These are phyloP conservation scores for Equus quagga DNA, from an alignment of 2,113 vertebrate species.

Conservation along the genomic window DNA sequence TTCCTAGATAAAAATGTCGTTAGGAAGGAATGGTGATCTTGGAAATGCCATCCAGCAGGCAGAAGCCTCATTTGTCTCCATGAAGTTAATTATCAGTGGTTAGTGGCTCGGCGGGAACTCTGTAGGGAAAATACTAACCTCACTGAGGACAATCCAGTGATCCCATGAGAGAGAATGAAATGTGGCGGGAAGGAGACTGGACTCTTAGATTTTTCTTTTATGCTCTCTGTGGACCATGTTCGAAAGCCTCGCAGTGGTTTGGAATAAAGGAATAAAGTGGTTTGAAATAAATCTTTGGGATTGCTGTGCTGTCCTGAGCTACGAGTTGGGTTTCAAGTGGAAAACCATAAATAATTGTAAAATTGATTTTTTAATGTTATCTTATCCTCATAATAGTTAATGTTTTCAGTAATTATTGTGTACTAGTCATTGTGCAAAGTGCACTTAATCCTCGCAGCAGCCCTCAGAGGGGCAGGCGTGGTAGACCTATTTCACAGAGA, in stretches of 20 bases:
- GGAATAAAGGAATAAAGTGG: not conserved
- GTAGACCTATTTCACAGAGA: not conserved
- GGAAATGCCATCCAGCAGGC: not conserved
- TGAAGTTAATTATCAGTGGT: constrained; percentile 49
- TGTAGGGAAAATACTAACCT: not conserved
- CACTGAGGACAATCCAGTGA: not conserved
- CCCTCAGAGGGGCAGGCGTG: not conserved
- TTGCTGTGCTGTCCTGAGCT: not conserved
- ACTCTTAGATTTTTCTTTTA: not conserved
- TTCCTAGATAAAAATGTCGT: not conserved
- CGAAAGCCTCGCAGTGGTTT: not conserved
- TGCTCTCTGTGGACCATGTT: not conserved
- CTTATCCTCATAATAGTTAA: not conserved
- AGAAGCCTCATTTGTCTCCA: constrained; percentile 31
- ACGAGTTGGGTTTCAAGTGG: not conserved
- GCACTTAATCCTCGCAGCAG: no score
- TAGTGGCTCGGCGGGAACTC: constrained; percentile 24
- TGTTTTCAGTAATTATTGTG: not conserved
- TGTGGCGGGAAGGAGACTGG: constrained; percentile 11
- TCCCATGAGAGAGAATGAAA: not conserved
- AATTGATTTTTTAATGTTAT: not conserved
- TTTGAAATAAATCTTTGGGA: not conserved
- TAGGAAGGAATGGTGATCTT: not conserved
- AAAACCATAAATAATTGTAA: not conserved
- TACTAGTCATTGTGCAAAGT: not conserved